Conservation (phyloP, 2,113 vertebrate genomes). For the Craseonycteris thonglongyai region DNA sequence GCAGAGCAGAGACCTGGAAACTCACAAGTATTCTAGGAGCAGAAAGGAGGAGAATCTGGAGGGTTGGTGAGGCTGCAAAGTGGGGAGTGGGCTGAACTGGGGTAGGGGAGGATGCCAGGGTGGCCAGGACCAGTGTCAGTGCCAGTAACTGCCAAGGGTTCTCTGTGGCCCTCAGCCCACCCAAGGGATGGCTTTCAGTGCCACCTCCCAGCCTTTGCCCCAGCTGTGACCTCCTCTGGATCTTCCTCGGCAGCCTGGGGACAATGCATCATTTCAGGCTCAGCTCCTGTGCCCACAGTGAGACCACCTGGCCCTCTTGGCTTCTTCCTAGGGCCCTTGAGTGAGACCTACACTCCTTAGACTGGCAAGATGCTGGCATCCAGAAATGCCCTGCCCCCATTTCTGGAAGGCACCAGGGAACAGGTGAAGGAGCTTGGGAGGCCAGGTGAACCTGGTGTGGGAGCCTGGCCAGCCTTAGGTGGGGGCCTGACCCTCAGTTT, state of each 20-base stretch:
- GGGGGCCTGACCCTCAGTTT: neutral
- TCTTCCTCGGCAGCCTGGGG: neutral
- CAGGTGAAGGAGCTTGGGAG: neutral
- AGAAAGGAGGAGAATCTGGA: neutral
- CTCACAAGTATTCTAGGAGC: neutral
- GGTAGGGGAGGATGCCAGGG: neutral
- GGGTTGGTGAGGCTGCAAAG: neutral
- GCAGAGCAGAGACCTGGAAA: neutral
- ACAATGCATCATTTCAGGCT: neutral
- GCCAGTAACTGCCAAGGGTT: neutral
- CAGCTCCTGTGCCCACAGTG: neutral
- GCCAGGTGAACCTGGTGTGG: rapidly evolving
- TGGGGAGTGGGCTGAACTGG: neutral
- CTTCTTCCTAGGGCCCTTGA: neutral
- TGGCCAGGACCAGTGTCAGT: rapidly evolving
- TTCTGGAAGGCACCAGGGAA: neutral
- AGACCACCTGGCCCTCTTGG: neutral
- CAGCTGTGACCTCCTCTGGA: neutral
- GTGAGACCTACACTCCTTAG: neutral
- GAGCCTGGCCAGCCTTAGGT: neutral
- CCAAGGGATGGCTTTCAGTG: neutral
- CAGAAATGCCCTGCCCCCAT: rapidly evolving
- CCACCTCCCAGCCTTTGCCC: neutral
- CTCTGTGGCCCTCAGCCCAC: neutral
- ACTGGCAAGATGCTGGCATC: rapidly evolving